These are phyloP conservation scores for Pissodes strobi DNA, from an alignment of 1,140 invertebrate genomes.

Conservation along the genomic window DNA sequence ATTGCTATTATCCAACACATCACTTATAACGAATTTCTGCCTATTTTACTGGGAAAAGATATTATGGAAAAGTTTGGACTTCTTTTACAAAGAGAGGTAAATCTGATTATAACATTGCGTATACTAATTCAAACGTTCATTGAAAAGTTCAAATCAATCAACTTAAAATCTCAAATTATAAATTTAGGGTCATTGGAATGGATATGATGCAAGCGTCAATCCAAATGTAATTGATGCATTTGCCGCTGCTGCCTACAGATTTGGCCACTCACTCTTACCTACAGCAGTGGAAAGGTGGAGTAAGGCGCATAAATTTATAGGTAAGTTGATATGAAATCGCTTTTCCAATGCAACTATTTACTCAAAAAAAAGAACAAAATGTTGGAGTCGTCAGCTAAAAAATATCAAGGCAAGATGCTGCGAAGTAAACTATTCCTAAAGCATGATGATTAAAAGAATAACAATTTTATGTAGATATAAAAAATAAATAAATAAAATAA, in stretches of 20 bases:
- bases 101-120: no score
- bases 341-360: neutral
- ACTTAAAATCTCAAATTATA: no score
- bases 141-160: no score
- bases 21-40: constrained; percentile 93
- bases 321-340: constrained; percentile 58
- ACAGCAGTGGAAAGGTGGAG: constrained; percentile 90
- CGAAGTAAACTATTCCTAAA: no score
- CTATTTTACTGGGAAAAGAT: constrained; percentile 90
- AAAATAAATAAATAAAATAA: no score
- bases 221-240: constrained; percentile 86
- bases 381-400: no score
- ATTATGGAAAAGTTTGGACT: constrained; percentile 91
- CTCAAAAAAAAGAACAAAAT: no score
- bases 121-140: no score
- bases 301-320: constrained; percentile 90
- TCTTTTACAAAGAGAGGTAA: constrained; percentile 79
- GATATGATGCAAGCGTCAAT: constrained; percentile 83
- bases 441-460: no score
- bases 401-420: no score
- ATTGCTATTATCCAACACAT: constrained; percentile 92
- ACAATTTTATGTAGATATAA: no score
- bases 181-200: constrained; percentile 85
- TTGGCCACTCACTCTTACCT: constrained; percentile 86
- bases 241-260: constrained; percentile 85